These are phyloP conservation scores for Sinocyclocheilus grahami DNA, from an alignment of 2,113 vertebrate genomes.

Conservation along the genomic window DNA sequence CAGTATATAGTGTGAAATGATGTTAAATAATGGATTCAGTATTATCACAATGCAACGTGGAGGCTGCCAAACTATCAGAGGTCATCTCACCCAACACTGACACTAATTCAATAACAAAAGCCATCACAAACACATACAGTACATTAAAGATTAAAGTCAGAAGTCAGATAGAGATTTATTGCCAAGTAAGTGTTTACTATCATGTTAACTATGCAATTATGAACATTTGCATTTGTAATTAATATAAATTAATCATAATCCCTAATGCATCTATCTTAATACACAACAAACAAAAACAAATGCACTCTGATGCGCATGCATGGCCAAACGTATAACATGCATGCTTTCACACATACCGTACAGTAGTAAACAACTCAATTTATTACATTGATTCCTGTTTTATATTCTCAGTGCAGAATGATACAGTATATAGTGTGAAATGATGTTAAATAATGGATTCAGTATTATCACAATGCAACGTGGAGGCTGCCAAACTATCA, in stretches of 20 bases:
- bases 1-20: not conserved
- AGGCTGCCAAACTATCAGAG: not conserved
- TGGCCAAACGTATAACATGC: not conserved
- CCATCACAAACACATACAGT: not conserved
- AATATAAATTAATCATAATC: not conserved
- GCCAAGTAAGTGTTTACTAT: not conserved
- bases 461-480: not conserved
- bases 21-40: not conserved
- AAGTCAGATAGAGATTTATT: too few species aligned
- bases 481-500: not conserved
- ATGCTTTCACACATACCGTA: not conserved
- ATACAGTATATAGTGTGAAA: not conserved
- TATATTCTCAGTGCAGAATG: not conserved
- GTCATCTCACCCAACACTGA: not conserved
- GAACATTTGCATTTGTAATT: constrained; percentile 1
- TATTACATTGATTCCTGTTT: not conserved
- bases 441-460: not conserved
- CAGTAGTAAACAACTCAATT: not conserved
- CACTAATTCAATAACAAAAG: not conserved
- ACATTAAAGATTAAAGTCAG: not conserved
- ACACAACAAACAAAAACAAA: not conserved
- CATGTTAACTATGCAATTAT: constrained; percentile 3
- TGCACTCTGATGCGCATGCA: not conserved
- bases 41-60: not conserved
- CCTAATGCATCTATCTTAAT: not conserved